phyloP scores from a whole-genome alignment of 2,888 invertebrate genomes.

The Amblyjoppa fuscipennis region DNA sequence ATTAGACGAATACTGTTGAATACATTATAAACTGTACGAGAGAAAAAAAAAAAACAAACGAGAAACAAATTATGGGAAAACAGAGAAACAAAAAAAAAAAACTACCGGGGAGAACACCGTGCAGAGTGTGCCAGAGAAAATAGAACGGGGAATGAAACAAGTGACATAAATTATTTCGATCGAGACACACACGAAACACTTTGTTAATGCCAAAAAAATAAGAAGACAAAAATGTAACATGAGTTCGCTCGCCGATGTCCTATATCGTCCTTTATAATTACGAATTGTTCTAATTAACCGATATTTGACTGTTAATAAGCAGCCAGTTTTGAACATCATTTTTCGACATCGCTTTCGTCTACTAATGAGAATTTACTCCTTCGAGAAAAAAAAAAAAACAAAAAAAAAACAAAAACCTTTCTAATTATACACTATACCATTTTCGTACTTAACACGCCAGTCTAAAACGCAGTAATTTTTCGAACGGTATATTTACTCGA shows the following conservation, averaged over 20 bases:
- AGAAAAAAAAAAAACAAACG: background rate
- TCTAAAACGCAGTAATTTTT: constrained; percentile 68
- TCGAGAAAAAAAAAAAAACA: constrained; percentile 19
- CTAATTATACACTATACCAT: constrained; percentile 64
- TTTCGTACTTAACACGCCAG: constrained; percentile 66
- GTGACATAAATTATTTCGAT: constrained; percentile 48
- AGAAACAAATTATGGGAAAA: too few species aligned
- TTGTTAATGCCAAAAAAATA: constrained; percentile 57
- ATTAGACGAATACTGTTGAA: constrained; percentile 51
- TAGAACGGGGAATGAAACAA: constrained; percentile 1
- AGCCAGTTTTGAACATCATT: constrained; percentile 29
- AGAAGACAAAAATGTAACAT: constrained; percentile 17
- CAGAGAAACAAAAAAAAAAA: background rate
- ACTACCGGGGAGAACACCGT: constrained; percentile 16
- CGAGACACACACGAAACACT: constrained; percentile 21
- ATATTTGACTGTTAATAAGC: constrained; percentile 35
- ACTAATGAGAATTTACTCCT: constrained; percentile 60
- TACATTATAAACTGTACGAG: constrained; percentile 38
- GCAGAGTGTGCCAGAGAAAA: constrained; percentile 33
- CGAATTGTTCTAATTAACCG: constrained; percentile 44
- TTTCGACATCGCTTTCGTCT: constrained; percentile 62
- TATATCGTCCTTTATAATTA: constrained; percentile 48
- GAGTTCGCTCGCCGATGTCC: constrained; percentile 48
- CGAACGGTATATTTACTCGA: constrained; percentile 65
- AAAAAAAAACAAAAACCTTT: constrained; percentile 25